Evolutionary conservation across 2,888 invertebrate genomes (phyloP), one percentile per base, ranked within the genome.

Genomic region (Salticus scenicus): DNA sequence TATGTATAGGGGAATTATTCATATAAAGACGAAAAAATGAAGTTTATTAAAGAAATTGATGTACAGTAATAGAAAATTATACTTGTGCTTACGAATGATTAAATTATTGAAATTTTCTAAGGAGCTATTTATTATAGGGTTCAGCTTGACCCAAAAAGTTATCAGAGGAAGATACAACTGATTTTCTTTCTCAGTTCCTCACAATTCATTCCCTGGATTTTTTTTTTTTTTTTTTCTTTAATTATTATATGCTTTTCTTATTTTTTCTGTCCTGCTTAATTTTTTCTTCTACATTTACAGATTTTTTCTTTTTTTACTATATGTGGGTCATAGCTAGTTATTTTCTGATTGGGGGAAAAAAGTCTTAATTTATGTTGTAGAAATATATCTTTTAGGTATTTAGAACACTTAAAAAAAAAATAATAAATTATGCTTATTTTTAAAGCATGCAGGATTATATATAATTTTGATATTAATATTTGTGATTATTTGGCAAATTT

Each of bases 101-200:
- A 57, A 57, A 57, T 57, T 57, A 57, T 57, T 57, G 2, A 57
- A 57, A 57, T 57, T 57, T 57, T 57, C 24, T 57, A 57, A 57
- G 57, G 57, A 57, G 57, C 57, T 57, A 57, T 57, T 57, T 57
- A n/a, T n/a, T n/a, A 57, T 57, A 57, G 57, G 24, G 57, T 57
- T 24, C 57, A 47, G 42, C 42, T 67, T 70, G 51, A 20, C 66
- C 63, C 63, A 14, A 12, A 28, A 75, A 75, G 70, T 76, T 74
- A 63, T 71, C 75, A 76, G 71, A 70, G 71, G 75, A 70, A 69
- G 71, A 64, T 76, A n/a, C n/a, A 72, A 64, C 82, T 69, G 71
- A 71, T 74, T 70, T 51, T 82, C 82, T 82, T 82, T 64, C 70
- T 73, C 47, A 27, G 82, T 82, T 75, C 82, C 75, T 82, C 81